Evolutionary conservation across 2,113 vertebrate species (phyloP).

Genomic region (Phodopus roborovskii): DNA sequence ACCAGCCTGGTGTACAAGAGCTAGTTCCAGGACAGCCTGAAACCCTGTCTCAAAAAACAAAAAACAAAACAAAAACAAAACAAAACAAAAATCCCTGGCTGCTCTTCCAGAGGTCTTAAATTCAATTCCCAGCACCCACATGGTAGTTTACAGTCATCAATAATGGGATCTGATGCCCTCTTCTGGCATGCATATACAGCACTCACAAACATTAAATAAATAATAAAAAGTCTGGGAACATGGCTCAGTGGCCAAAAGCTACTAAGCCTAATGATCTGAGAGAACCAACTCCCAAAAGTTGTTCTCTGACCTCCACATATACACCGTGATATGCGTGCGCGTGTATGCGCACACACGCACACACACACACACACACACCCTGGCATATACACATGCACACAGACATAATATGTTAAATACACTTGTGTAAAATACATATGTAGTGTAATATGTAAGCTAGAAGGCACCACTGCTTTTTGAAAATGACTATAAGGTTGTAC

Average conservation of each 20-base stretch:
- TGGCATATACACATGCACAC: too few relatives aligned
- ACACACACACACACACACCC: too few relatives aligned
- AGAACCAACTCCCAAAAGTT: not conserved
- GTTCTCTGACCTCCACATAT: not conserved
- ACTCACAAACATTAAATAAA: too few relatives aligned
- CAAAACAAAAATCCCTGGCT: too few relatives aligned
- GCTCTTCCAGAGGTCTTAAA: too few relatives aligned
- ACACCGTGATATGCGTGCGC: not conserved
- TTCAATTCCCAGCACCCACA: too few relatives aligned
- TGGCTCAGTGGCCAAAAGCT: not conserved
- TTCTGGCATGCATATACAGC: too few relatives aligned
- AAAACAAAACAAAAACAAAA: too few relatives aligned
- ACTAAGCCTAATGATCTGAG: not conserved
- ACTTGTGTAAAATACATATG: not conserved
- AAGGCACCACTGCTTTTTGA: slow-evolving; percentile 30
- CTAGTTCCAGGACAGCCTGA: too few relatives aligned
- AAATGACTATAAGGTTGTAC: slow-evolving; percentile 42
- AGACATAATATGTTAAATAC: not conserved
- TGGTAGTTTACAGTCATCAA: not conserved
- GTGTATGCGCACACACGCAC: not conserved
- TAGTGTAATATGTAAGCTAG: slow-evolving; percentile 6
- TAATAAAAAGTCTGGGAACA: not conserved
- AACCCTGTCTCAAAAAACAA: too few relatives aligned
- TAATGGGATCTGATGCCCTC: too few relatives aligned
- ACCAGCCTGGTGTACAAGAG: too few relatives aligned